Evolutionary conservation across 2,888 invertebrate species (phyloP).

Genomic region (Antitype chi): DNA sequence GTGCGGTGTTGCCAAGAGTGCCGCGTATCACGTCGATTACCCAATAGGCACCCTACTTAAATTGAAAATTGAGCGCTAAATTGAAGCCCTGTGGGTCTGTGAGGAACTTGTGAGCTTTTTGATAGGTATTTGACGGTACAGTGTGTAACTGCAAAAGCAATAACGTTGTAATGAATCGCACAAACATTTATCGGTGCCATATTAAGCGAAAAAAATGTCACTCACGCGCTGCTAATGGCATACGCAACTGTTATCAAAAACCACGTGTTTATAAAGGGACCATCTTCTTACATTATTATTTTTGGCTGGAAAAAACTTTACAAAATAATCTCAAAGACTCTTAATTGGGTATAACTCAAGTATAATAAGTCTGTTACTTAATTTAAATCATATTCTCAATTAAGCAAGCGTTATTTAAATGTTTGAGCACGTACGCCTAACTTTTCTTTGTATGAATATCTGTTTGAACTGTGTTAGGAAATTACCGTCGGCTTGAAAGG

Average conservation of each 20-base stretch:
- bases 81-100: conserved; percentile 26
- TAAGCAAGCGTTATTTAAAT: conserved; percentile 29
- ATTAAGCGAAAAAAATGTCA: neutral
- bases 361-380: neutral
- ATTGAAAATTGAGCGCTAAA: conserved; percentile 24
- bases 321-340: neutral
- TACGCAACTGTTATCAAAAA: neutral
- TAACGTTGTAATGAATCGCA: too few species aligned
- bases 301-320: neutral
- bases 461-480: conserved; percentile 47
- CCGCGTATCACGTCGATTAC: conserved; percentile 26
- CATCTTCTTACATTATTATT: neutral
- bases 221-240: neutral
- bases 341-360: neutral
- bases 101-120: neutral
- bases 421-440: conserved; percentile 32
- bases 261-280: neutral
- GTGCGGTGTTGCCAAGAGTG: conserved; percentile 61
- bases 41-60: conserved; percentile 18
- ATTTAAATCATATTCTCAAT: conserved; percentile 33
- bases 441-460: conserved; percentile 33
- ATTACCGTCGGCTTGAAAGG: conserved; percentile 47
- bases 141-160: neutral
- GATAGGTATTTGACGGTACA: neutral
- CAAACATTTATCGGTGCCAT: neutral